Base-by-base conservation (phyloP, 35 echinoderm and acorn worm genomes). In the Apostichopus californicus region DNA sequence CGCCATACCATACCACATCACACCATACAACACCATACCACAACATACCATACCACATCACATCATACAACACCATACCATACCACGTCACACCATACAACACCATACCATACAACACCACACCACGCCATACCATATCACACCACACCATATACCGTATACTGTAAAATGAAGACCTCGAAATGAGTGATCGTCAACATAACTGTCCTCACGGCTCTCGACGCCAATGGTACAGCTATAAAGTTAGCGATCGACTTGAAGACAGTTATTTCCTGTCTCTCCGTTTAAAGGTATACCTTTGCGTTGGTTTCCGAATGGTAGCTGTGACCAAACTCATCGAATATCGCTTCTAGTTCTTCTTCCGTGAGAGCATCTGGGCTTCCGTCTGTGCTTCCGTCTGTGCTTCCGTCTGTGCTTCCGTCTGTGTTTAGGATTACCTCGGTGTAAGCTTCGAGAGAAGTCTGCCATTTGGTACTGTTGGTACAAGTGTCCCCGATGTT, bases 301-400 rank as follows among this genome's bases (percentile, higher is more conserved):
- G 95, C 57, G 20, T 78, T 78, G 14, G 92, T 82, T 18, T 57
- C 56, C 9, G 80, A 60, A 11, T 73, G 57, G 71, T 96, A 96
- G 9, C 1, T 25, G 21, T 63, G 34, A 23, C 52, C 8, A 53
- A 96, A 86, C 10, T 65, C 58, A 54, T 91, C 57, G 21, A 96
- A 77, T 10, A 96, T 91, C 10, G 22, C 55, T 70, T 96, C 95
- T 7, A 96, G 81, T 21, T 96, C 95, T 11, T 92, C 88, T 59
- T 96, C 93, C 5, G 61, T n/a, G 89, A 92, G 70, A 11, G 75
- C 52, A 12, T 55, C 55, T 25, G 79, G 64, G 17, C 57, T 75
- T 21, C 68, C 64, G 10, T 81, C 87, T n/a, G 23, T 6, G 8
- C 10, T 59, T 55, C 68, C 64, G 10, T 55, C 55, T 25, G 79